Evolutionary conservation across 2,888 invertebrate species (phyloP).

Genomic region (Acanthosoma haemorrhoidale): DNA sequence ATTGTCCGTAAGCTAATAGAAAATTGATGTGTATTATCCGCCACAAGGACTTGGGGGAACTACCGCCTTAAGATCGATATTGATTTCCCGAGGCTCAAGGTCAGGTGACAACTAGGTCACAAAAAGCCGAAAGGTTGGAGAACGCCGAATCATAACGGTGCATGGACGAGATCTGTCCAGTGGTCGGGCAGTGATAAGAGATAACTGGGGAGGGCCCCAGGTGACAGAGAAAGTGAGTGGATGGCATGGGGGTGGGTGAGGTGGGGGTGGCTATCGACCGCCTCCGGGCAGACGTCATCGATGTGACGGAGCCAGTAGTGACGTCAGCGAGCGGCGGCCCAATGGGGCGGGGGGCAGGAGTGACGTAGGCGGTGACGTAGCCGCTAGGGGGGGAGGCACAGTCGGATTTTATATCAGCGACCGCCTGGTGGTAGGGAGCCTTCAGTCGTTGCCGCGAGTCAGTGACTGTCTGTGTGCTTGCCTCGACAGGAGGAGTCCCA

Average conservation of each 20-base stretch:
- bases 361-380: slow-evolving; percentile 29
- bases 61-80: neutral
- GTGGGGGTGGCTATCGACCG: slow-evolving; percentile 28
- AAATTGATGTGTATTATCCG: no score
- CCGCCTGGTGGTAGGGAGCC: slow-evolving; percentile 31
- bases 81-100: neutral
- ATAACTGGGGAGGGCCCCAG: neutral
- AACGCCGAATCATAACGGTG: no score
- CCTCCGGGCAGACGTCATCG: slow-evolving; percentile 12
- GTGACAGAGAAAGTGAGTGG: slow-evolving; percentile 24
- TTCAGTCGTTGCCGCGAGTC: slow-evolving; percentile 34
- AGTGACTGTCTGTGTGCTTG: slow-evolving; percentile 18
- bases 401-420: slow-evolving; percentile 38
- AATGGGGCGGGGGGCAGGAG: slow-evolving; percentile 18
- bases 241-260: slow-evolving; percentile 9
- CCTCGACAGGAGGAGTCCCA: neutral
- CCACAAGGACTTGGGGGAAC: neutral
- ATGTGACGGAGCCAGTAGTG: slow-evolving; percentile 30
- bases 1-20: no score
- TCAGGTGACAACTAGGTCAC: neutral
- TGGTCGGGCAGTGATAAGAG: no score
- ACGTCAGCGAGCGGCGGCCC: slow-evolving; percentile 28
- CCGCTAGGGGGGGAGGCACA: slow-evolving; percentile 31
- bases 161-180: no score
- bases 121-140: no score